Evolutionary conservation across 1,140 invertebrate genomes (phyloP).

Genomic region (Patella vulgata): DNA sequence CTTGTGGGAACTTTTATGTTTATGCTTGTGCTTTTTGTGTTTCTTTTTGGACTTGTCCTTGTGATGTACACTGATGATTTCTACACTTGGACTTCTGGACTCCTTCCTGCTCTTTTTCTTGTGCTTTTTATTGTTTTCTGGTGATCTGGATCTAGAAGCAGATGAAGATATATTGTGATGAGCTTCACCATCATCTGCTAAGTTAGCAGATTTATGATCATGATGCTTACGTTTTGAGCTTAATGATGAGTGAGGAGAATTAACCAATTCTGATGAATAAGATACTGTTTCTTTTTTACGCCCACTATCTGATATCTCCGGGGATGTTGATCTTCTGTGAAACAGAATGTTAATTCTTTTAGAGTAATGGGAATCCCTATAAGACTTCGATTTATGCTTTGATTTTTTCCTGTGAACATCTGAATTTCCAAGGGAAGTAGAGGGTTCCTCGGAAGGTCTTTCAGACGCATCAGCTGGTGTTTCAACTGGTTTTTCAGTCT

Average conservation of each 20-base stretch:
- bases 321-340: too few relatives aligned
- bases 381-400: too few relatives aligned
- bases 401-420: slow-evolving; percentile 3
- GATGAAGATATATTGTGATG: neutral
- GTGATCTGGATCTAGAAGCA: neutral
- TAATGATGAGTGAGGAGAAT: too few relatives aligned
- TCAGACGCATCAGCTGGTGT: too few relatives aligned
- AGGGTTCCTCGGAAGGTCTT: neutral
- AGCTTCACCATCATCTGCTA: slow-evolving; percentile 3
- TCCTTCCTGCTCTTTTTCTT: neutral
- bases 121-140: slow-evolving; percentile 11
- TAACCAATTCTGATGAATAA: too few relatives aligned
- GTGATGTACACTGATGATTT: slow-evolving; percentile 2
- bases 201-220: neutral
- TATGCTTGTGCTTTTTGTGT: slow-evolving; percentile 21
- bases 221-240: neutral
- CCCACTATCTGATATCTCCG: too few relatives aligned
- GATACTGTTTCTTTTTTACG: too few relatives aligned
- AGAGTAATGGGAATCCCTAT: too few relatives aligned
- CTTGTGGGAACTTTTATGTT: neutral
- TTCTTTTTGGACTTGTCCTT: slow-evolving; percentile 28
- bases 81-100: slow-evolving; percentile 1
- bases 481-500: too few relatives aligned
- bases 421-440: too few relatives aligned
- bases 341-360: too few relatives aligned